phyloP scores from a whole-genome alignment of 2,113 vertebrate species.

The Pteruthius melanotis region DNA sequence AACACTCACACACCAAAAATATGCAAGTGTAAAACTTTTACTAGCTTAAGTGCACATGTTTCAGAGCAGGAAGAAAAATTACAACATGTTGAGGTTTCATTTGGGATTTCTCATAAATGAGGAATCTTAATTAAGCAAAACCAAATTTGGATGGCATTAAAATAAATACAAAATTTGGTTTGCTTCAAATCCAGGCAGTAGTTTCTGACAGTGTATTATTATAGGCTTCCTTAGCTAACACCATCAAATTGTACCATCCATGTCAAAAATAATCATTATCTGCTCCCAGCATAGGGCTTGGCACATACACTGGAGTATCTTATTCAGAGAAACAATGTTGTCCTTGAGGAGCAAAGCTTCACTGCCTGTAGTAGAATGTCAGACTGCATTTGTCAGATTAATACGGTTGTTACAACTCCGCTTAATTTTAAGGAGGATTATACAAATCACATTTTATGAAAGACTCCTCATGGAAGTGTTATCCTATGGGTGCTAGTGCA shows the following conservation, averaged over 20 bases:
- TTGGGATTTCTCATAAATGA: not conserved
- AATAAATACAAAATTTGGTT: not conserved
- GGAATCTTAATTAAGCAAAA: slow-evolving; percentile 19
- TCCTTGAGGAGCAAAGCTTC: not conserved
- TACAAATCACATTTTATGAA: not conserved
- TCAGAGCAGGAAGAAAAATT: not conserved
- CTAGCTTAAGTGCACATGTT: not conserved
- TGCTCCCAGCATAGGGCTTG: not conserved
- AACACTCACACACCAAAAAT: not conserved
- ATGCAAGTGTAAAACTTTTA: not conserved
- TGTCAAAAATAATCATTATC: not conserved
- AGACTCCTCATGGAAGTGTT: not conserved
- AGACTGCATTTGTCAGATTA: not conserved
- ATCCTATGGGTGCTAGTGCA: not conserved
- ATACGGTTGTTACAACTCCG: not conserved
- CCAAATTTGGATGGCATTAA: not conserved
- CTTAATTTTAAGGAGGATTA: slow-evolving; percentile 5
- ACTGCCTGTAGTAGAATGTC: not conserved
- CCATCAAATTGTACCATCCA: not conserved
- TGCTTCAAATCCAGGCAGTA: not conserved
- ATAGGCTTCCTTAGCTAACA: not conserved
- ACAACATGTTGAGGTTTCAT: not conserved
- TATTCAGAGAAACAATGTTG: not conserved
- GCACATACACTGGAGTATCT: not conserved
- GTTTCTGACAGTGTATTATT: not conserved